Evolutionary conservation across 2,888 invertebrate genomes (phyloP), one percentile per base, ranked within the genome.

Genomic region (Lysandra coridon): DNA sequence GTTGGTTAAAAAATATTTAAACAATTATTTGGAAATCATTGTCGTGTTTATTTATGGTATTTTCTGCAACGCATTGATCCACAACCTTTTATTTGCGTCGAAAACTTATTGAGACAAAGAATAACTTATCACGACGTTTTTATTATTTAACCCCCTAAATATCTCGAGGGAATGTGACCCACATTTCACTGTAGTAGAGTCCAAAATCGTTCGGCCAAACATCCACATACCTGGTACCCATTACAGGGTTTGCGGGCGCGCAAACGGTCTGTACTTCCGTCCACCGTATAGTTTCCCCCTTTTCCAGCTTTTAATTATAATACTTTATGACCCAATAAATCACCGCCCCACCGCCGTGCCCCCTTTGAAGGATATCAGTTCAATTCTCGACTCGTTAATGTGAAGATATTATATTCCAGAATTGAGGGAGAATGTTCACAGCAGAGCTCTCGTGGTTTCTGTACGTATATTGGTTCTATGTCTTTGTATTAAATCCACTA

Each of bases 261-360:
- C 87, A 85, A 91, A 87, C 89, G 88, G 85, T 83, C 87, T 89
- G 87, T 91, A 91, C 92, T 92, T 91, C 89, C 90, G 85, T 84
- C 85, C 87, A 87, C 86, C 89, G 88, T 88, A 90, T 92, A 93
- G 93, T 93, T 93, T 91, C 91, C 87, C 90, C 88, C 92, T 81
- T 83, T 76, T 82, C 89, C 88, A 90, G 95, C 96, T 96, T 96
- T 96, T 96, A 96, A 96, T 96, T 96, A 96, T 96, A 96, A 96
- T 96, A 96, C 96, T 96, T 96, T 96, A 96, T 96, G 96, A 96
- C 95, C 95, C 96, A 95, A 96, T 96, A 96, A 96, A 96, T 96
- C 96, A 96, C 92, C 88, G 85, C 90, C 92, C 92, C 91, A 92
- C 94, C 91, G 89, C 88, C 87, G 86, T 87, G 87, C 88, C 88